Conservation (phyloP, 2,797 vertebrate species). For the Xiphophorus birchmanni region DNA sequence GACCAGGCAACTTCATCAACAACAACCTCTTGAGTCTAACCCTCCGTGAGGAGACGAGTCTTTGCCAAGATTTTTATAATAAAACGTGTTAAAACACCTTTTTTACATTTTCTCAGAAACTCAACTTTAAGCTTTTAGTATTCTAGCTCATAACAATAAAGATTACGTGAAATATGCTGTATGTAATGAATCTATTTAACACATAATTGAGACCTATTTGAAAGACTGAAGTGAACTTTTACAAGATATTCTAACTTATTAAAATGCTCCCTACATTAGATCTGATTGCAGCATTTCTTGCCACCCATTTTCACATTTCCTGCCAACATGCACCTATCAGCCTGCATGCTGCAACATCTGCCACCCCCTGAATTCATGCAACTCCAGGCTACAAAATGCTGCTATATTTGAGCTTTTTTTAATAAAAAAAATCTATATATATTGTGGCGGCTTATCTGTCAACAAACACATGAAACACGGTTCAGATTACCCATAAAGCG, state of each 20-base stretch:
- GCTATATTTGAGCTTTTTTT: slow-evolving; percentile 13
- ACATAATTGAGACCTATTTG: neutral
- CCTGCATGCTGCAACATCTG: slow-evolving; percentile 51
- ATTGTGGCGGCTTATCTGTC: slow-evolving; percentile 20
- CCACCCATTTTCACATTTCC: slow-evolving; percentile 1
- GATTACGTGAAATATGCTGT: neutral
- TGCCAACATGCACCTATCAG: slow-evolving; percentile 35
- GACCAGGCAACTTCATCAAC: neutral
- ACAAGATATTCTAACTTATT: neutral
- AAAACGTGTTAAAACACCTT: neutral
- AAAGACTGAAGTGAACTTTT: neutral
- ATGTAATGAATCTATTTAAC: neutral
- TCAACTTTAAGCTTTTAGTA: neutral
- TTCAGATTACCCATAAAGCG: slow-evolving; percentile 49
- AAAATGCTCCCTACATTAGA: neutral
- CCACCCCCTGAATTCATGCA: slow-evolving; percentile 11
- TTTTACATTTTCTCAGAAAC: neutral
- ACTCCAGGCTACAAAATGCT: slow-evolving; percentile 20
- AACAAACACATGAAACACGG: slow-evolving; percentile 28
- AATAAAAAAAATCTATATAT: no score
- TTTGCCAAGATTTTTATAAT: neutral
- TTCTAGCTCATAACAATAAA: neutral
- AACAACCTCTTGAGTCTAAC: neutral
- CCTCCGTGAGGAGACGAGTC: neutral
- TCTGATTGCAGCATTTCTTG: neutral